Percentiles rank a stretch among this genome's conserved stretches.
Conservation (phyloP, 2,113 vertebrate genomes). For the Hippocampus mohnikei region DNA sequence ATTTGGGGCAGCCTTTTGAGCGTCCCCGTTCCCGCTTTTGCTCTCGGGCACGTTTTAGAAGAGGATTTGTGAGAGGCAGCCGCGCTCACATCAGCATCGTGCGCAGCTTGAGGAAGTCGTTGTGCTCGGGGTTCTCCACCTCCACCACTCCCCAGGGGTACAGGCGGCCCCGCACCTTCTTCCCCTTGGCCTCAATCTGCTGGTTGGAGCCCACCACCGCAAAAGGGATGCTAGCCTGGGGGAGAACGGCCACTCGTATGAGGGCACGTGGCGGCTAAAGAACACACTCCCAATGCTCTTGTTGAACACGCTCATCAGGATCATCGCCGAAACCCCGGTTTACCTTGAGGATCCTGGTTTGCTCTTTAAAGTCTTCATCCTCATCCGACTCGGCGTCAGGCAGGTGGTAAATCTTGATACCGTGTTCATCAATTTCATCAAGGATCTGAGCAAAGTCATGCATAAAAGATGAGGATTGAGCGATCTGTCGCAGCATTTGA, state of each 20-base stretch:
- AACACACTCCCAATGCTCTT: neutral
- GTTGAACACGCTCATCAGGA: neutral
- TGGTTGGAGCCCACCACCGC: slow-evolving; percentile 98
- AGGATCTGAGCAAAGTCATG: slow-evolving; percentile 76
- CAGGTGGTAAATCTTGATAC: slow-evolving; percentile 97
- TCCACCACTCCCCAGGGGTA: slow-evolving; percentile 98
- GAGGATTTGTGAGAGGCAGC: neutral
- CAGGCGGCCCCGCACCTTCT: slow-evolving; percentile 95
- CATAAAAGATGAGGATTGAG: neutral
- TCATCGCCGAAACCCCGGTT: neutral
- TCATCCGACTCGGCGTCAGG: slow-evolving; percentile 97
- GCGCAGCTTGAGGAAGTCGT: slow-evolving; percentile 96
- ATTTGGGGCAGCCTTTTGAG: no score
- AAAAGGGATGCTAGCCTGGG: slow-evolving; percentile 92
- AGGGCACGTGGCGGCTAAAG: neutral
- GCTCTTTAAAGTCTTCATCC: slow-evolving; percentile 98
- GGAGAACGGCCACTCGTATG: neutral
- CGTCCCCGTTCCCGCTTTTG: no score
- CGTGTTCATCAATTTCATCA: slow-evolving; percentile 97
- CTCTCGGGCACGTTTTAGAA: no score
- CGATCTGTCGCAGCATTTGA: neutral
- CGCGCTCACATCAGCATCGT: slow-evolving; percentile 94
- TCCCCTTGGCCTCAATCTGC: slow-evolving; percentile 97
- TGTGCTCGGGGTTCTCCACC: slow-evolving; percentile 97
- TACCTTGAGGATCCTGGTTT: slow-evolving; percentile 95